These are phyloP conservation scores for Boloria euphrosyne DNA, from an alignment of 2,888 invertebrate species.

Conservation along the genomic window DNA sequence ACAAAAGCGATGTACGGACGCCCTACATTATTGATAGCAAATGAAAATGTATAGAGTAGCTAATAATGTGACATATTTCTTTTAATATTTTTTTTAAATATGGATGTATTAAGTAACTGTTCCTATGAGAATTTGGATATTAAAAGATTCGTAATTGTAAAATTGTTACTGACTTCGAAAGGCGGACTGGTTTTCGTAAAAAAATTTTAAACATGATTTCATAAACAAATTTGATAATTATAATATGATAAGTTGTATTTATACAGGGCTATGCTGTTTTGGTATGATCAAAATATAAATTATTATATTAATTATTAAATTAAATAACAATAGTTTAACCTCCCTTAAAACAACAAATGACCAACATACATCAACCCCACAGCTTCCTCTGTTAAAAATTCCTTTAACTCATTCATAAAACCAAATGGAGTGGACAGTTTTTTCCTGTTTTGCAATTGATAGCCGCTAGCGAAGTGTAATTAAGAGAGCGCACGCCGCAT, in stretches of 20 bases:
- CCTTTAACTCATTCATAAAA: conserved; percentile 60
- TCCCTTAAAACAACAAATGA: too few relatives aligned
- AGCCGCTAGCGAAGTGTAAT: conserved; percentile 70
- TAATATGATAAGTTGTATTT: too few relatives aligned
- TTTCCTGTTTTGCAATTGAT: conserved; percentile 77
- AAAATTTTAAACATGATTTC: too few relatives aligned
- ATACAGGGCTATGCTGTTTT: too few relatives aligned
- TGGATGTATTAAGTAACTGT: too few relatives aligned
- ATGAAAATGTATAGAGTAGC: conserved; percentile 50
- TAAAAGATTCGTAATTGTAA: too few relatives aligned
- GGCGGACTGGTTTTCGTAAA: too few relatives aligned
- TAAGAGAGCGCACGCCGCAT: conserved; percentile 66
- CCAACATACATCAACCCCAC: conserved; percentile 46
- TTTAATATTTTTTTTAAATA: background rate
- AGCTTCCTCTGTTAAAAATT: conserved; percentile 51
- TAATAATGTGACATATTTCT: background rate
- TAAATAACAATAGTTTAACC: too few relatives aligned
- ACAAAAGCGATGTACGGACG: conserved; percentile 57
- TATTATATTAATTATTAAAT: background rate
- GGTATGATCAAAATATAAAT: background rate
- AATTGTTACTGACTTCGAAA: too few relatives aligned
- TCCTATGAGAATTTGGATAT: too few relatives aligned
- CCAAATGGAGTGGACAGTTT: conserved; percentile 73
- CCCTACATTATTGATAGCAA: conserved; percentile 53
- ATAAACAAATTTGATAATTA: too few relatives aligned